Percentiles rank a stretch among this genome's conserved stretches.
phyloP scores from a whole-genome alignment of 2,888 invertebrate genomes.

The Dastarcus helophoroides region DNA sequence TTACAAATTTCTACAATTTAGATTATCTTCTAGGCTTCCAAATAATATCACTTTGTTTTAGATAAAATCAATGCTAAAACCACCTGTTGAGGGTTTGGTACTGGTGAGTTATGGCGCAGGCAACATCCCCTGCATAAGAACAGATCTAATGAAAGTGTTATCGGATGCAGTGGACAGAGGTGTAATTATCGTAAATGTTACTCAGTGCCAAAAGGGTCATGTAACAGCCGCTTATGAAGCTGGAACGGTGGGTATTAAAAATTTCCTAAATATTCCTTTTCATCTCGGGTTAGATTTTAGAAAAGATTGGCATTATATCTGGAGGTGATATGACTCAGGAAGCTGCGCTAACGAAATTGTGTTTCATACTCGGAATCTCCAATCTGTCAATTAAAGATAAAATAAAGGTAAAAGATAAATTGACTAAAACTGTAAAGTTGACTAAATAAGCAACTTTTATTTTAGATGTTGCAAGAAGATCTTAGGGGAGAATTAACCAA shows the following conservation, averaged over 20 bases:
- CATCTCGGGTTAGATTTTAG: slow-evolving; percentile 44
- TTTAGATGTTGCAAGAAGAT: too few species aligned
- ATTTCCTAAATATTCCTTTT: background rate
- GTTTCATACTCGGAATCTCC: slow-evolving; percentile 57
- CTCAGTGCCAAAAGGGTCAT: slow-evolving; percentile 77
- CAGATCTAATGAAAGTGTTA: slow-evolving; percentile 66
- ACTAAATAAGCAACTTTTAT: too few species aligned
- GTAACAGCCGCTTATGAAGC: slow-evolving; percentile 74
- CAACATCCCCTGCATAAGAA: slow-evolving; percentile 76
- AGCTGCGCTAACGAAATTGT: slow-evolving; percentile 81
- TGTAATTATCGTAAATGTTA: slow-evolving; percentile 81
- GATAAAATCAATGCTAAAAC: slow-evolving; percentile 57
- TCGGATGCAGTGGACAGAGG: slow-evolving; percentile 60
- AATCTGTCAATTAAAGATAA: background rate
- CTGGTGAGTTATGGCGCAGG: slow-evolving; percentile 90
- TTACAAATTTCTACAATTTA: too few species aligned
- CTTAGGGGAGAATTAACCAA: too few species aligned
- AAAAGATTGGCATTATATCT: slow-evolving; percentile 59
- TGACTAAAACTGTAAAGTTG: too few species aligned
- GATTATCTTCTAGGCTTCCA: too few species aligned
- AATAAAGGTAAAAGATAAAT: slow-evolving; percentile 6
- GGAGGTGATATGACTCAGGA: slow-evolving; percentile 89
- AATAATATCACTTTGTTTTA: slow-evolving; percentile 14
- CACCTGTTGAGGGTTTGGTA: slow-evolving; percentile 68
- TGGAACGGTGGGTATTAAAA: slow-evolving; percentile 58